Evolutionary conservation across 64 coral and sea anemone species (phyloP), one percentile per base, ranked within the genome.

Genomic region (Montipora efflorescens): DNA sequence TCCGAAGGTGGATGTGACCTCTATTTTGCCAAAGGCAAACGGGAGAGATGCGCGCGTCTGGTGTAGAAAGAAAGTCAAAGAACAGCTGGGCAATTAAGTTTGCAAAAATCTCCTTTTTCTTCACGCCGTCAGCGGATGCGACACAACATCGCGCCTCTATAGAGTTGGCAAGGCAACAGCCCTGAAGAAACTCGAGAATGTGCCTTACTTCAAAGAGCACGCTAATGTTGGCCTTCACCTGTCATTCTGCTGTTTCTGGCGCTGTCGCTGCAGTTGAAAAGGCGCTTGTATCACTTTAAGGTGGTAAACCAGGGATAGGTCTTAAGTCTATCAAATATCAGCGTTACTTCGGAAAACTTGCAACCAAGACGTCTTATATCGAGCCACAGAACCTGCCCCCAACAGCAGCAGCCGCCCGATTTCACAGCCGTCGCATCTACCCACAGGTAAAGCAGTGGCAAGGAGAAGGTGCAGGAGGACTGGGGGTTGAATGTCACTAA

Each of bases 261-360:
- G 47, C 81, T 69, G 19, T 68, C 6, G 16, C 13, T 68, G 83
- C 61, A 52, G 75, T 75, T 12, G 91, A 93, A 88, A 93, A 87
- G 5, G 90, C 69, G 45, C 36, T 10, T 57, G 52, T 47, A 19
- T 77, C 59, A 5, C 55, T 57, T 57, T 90, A 25, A 79, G 88
- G 58, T 90, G 73, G 52, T 57, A 57, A 0, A 57, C 52, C 1
- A 57, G 52, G 1, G 52, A 0, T 57, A 57, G 52, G 52, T 57
- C 52, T 57, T 57, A 57, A 57, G 2, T 5, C 52, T 57, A 5
- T 57, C 52, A 57, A 10, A 57, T 57, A 57, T 57, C 1, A 57
- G 52, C 52, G 52, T 57, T 57, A 57, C 52, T 58, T 25, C 13
- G 50, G 20, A 69, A 66, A 91, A 57, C 11, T 91, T 64, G 88